A percentile compares a stretch with the other conserved stretches of the same genome.
Conservation (phyloP, 2,888 invertebrate genomes). For the Epinotia demarniana region DNA sequence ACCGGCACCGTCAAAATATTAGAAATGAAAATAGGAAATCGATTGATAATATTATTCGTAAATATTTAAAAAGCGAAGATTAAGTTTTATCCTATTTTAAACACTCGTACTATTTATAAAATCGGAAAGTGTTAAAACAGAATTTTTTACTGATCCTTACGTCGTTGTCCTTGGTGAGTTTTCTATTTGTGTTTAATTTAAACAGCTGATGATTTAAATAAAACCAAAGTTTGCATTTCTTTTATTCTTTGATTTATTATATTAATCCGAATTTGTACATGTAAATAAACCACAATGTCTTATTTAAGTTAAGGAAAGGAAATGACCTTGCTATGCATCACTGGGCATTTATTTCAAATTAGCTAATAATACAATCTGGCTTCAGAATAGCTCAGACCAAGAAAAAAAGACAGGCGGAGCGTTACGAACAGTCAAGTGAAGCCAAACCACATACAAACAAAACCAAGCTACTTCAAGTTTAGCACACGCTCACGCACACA, state of each 20-base stretch:
- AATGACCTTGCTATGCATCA: background rate
- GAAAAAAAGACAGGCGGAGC: too few relatives aligned
- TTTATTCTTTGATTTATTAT: too few relatives aligned
- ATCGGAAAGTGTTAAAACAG: background rate
- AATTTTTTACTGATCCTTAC: background rate
- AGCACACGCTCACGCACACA: too few relatives aligned
- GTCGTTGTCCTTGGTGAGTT: slow-evolving; percentile 9
- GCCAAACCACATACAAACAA: too few relatives aligned
- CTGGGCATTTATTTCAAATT: background rate
- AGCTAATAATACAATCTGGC: too few relatives aligned
- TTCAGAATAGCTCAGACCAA: too few relatives aligned
- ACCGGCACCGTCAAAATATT: slow-evolving; percentile 22
- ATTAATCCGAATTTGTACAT: background rate
- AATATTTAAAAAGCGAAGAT: background rate
- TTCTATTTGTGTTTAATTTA: background rate
- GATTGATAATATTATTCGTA: slow-evolving; percentile 7
- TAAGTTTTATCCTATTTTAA: background rate
- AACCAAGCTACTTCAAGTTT: too few relatives aligned
- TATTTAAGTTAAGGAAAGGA: too few relatives aligned
- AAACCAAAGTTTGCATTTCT: background rate
- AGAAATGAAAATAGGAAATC: slow-evolving; percentile 10
- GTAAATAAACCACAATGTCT: too few relatives aligned
- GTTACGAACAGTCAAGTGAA: too few relatives aligned
- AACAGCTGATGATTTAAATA: slow-evolving; percentile 30
- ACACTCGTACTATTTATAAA: background rate